These are phyloP conservation scores for Aptenodytes patagonicus DNA, from an alignment of 2,113 vertebrate species.

Conservation along the genomic window DNA sequence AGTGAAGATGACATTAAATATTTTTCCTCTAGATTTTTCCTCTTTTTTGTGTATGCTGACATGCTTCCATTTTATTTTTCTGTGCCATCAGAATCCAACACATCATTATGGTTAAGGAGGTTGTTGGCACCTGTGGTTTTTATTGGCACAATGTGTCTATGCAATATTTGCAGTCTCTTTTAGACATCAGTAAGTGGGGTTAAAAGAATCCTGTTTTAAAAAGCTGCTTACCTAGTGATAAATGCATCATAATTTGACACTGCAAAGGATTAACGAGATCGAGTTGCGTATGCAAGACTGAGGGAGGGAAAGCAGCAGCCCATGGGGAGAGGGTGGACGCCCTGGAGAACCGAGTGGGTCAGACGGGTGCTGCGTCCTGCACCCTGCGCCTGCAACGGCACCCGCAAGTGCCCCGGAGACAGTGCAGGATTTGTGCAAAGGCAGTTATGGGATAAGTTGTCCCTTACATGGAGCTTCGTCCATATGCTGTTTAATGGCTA, in stretches of 20 bases:
- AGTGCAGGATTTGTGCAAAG: background rate
- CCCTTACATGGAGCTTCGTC: background rate
- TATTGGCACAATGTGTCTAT: background rate
- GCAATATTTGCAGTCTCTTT: background rate
- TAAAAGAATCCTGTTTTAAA: background rate
- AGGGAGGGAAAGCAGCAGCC: background rate
- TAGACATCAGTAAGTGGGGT: background rate
- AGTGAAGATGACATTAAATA: background rate
- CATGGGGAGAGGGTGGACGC: background rate
- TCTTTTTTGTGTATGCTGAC: background rate
- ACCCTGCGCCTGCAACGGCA: background rate
- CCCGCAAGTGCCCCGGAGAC: too few species aligned
- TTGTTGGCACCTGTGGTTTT: background rate
- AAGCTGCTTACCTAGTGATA: background rate
- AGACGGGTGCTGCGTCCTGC: accelerated
- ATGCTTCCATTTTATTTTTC: background rate
- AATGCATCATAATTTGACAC: background rate
- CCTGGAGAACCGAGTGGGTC: accelerated
- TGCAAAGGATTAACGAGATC: background rate
- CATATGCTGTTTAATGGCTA: background rate
- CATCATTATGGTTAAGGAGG: background rate
- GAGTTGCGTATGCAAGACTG: too few species aligned
- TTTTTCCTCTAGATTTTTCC: background rate
- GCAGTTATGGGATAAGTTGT: background rate
- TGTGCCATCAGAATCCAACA: background rate